Base-by-base conservation (phyloP, 2,888 invertebrate species). In the Galeruca laticollis region DNA sequence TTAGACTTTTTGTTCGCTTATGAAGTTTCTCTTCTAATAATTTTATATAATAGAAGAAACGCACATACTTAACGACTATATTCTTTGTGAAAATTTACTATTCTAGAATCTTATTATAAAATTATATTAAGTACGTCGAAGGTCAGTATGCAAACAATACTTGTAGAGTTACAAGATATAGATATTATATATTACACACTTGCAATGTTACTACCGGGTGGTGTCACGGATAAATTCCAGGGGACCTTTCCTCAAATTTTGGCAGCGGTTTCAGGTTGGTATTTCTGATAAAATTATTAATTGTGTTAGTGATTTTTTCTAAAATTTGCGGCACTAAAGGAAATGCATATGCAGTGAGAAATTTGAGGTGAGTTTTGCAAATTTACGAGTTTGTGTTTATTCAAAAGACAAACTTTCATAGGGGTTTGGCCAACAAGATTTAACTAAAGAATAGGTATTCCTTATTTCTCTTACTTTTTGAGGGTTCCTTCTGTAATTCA, bases 211-310 rank as follows among this genome's bases (percentile, higher is more conserved):
- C 65, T 71, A 54, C 69, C 63, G 3, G 59, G 56, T 43, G 68
- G 66, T 54, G 68, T 72, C 11, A 75, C 74, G 13, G 75, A 79
- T 26, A 80, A 82, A 70, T 80, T 84, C 69, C 75, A 77, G 56
- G 82, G 82, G 21, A 83, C 81, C 33, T 78, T 80, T 62, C 82
- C 83, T 9, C 84, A 84, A 74, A 63, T 84, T 31, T 63, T 84
- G 15, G 83, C 84, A 20, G 83, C 82, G 51, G 72, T 84, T 59
- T 80, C 83, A 72, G 83, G 84, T 84, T 75, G 74, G 81, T 78
- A 54, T 10, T 33, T 40, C 15, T 33, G n/a, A 18, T 43, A 0
- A 15, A 33, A 13, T 15, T 47, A 47, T 26, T 56, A 52, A 11
- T 11, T 47, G 21, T 31, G 13, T 54, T 57, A 37, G 57, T 62